These are phyloP conservation scores for Nezara viridula DNA, from an alignment of 2,888 invertebrate genomes.

Conservation along the genomic window DNA sequence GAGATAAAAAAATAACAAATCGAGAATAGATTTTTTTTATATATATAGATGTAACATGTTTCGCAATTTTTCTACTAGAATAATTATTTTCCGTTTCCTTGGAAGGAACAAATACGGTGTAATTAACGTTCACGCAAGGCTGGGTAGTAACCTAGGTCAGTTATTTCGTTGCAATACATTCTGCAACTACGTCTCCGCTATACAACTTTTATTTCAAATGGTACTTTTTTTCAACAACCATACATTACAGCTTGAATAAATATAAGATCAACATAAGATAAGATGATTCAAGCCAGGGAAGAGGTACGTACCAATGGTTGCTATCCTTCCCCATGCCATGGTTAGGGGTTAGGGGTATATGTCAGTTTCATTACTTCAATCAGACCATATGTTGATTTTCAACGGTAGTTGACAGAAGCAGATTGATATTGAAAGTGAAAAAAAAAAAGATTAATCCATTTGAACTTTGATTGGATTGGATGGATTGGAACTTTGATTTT, in stretches of 20 bases:
- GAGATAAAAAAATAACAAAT: neutral
- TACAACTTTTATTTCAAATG: neutral
- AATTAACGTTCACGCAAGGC: neutral
- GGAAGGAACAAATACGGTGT: neutral
- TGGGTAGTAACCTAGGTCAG: neutral
- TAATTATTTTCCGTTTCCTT: neutral
- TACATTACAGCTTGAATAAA: neutral
- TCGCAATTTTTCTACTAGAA: neutral
- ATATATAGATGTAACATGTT: neutral
- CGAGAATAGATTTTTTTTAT: neutral
- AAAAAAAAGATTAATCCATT: no score
- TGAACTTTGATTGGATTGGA: no score
- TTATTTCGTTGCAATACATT: neutral
- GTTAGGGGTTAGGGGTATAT: no score
- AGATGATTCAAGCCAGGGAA: no score
- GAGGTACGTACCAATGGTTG: no score
- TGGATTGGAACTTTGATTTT: no score
- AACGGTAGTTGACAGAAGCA: no score
- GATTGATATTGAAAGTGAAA: no score
- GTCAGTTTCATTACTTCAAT: no score
- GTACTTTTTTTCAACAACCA: neutral
- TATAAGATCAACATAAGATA: no score
- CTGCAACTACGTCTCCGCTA: neutral
- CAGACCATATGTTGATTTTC: no score
- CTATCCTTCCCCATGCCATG: no score